Conservation (phyloP, 1,140 invertebrate genomes). For the Cherax quadricarinatus region DNA sequence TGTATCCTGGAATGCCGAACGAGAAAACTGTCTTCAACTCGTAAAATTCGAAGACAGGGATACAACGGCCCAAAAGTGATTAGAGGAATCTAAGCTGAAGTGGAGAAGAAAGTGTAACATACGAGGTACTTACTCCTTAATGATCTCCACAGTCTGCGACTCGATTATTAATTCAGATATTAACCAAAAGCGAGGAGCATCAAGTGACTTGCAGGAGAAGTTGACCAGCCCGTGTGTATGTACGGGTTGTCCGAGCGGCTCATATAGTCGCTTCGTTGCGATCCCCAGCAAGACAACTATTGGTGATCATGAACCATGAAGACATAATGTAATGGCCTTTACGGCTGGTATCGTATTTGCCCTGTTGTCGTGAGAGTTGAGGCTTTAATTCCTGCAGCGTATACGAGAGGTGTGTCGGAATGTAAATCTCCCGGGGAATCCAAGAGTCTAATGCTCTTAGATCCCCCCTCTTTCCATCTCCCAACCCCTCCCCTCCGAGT, state of each 20-base stretch:
- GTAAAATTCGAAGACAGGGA: too few relatives aligned
- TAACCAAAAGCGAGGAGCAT: neutral
- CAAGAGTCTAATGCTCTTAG: too few relatives aligned
- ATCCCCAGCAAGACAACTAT: neutral
- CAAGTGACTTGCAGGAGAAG: neutral
- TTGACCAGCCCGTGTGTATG: neutral
- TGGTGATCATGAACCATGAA: neutral
- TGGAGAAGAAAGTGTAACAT: neutral
- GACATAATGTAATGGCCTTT: neutral
- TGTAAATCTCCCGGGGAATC: too few relatives aligned
- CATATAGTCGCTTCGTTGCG: neutral
- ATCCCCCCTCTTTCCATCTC: too few relatives aligned
- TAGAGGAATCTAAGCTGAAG: neutral
- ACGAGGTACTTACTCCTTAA: neutral
- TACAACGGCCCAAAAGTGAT: too few relatives aligned
- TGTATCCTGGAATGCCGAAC: too few relatives aligned
- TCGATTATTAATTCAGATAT: constrained; percentile 11
- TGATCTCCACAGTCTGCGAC: neutral
- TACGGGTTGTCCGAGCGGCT: neutral
- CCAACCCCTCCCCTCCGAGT: too few relatives aligned
- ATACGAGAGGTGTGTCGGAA: too few relatives aligned
- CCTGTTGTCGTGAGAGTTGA: neutral
- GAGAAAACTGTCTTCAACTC: too few relatives aligned
- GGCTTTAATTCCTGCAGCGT: too few relatives aligned
- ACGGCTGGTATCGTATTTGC: neutral